phyloP scores from a whole-genome alignment of 2,888 invertebrate species.

The Sialis lutaria region DNA sequence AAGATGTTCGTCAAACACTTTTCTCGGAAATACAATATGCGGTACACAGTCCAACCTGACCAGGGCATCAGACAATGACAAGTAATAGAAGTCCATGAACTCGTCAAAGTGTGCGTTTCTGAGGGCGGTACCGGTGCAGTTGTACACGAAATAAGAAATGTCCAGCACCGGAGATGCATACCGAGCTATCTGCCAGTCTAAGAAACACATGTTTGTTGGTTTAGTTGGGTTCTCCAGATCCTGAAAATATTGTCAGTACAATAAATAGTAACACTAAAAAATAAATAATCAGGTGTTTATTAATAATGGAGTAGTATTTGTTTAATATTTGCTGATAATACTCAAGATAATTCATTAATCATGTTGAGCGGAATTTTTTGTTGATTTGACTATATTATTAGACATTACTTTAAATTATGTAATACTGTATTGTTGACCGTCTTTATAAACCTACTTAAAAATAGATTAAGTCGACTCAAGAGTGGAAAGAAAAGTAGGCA shows the following conservation, averaged over 20 bases:
- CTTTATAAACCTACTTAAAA: no score
- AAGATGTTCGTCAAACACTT: not conserved
- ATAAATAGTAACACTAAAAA: no score
- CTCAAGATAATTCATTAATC: no score
- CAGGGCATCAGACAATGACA: not conserved
- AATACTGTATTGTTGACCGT: no score
- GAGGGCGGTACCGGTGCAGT: not conserved
- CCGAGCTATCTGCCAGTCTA: conserved; percentile 2
- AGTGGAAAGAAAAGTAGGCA: no score
- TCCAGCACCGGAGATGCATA: conserved; percentile 1
- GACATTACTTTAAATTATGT: no score
- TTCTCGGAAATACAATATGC: not conserved
- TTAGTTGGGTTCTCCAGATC: not conserved
- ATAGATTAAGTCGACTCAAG: no score
- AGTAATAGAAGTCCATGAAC: not conserved
- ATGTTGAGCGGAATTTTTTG: no score
- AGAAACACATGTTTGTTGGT: not conserved
- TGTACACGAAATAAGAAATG: not conserved
- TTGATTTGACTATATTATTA: no score
- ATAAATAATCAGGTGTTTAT: no score
- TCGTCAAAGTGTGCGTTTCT: not conserved
- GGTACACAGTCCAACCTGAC: not conserved
- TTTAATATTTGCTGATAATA: no score
- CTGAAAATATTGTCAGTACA: not conserved
- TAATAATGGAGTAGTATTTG: no score